Conservation (phyloP, 2,888 invertebrate species). For the Rhyacophila evoluta region DNA sequence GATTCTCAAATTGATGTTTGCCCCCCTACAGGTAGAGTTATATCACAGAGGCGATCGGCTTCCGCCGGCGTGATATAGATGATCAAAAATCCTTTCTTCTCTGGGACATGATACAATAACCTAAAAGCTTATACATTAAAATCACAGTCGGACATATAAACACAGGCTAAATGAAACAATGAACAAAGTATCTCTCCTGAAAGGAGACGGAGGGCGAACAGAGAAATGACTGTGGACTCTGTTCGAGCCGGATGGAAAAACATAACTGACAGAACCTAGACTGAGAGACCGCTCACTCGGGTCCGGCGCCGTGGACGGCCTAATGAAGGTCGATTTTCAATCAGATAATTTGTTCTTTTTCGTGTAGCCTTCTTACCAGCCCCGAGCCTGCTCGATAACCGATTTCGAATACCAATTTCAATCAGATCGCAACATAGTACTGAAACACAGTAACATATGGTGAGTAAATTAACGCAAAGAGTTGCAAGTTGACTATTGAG, state of each 20-base stretch:
- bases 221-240: constrained; percentile 25
- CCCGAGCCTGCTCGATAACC: constrained; percentile 54
- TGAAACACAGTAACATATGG: constrained; percentile 53
- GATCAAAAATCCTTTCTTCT: constrained; percentile 79
- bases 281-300: background rate
- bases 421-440: constrained; percentile 52
- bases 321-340: background rate
- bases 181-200: constrained; percentile 69
- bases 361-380: constrained; percentile 57
- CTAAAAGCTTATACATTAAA: constrained; percentile 51
- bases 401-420: constrained; percentile 67
- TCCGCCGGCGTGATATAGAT: constrained; percentile 63
- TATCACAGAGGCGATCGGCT: constrained; percentile 63
- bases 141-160: constrained; percentile 54
- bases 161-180: constrained; percentile 62
- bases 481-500: background rate
- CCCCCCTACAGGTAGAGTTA: constrained; percentile 65
- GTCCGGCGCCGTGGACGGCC: background rate
- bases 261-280: background rate
- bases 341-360: constrained; percentile 70
- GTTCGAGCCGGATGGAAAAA: background rate
- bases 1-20: constrained; percentile 61
- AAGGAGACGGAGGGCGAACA: background rate
- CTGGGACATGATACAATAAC: constrained; percentile 56
- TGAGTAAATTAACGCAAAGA: constrained; percentile 32